These are phyloP conservation scores for Okamejei kenojei DNA, from an alignment of 2,797 vertebrate species.

Conservation along the genomic window DNA sequence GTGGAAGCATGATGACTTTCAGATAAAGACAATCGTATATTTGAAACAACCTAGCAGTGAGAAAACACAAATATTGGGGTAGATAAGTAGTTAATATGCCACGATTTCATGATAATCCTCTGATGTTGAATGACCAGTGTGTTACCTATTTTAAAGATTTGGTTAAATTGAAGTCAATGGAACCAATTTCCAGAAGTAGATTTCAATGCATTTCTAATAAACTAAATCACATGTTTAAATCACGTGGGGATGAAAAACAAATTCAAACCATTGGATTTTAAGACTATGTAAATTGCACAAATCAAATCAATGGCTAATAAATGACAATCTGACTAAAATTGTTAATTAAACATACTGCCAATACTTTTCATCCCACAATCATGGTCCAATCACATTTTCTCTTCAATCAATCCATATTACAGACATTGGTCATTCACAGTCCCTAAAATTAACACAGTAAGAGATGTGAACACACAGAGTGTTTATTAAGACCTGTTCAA, in stretches of 20 bases:
- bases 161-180: too few relatives aligned
- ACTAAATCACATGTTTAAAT: too few relatives aligned
- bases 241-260: too few relatives aligned
- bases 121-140: too few relatives aligned
- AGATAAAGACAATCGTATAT: not conserved
- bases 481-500: not conserved
- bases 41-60: not conserved
- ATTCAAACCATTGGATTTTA: not conserved
- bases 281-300: not conserved
- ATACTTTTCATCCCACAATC: not conserved
- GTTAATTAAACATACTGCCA: not conserved
- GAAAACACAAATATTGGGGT: not conserved
- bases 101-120: too few relatives aligned
- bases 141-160: too few relatives aligned
- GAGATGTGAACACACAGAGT: too few relatives aligned
- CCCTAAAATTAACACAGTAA: not conserved
- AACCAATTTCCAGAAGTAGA: too few relatives aligned
- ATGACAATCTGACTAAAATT: not conserved
- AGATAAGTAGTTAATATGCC: too few relatives aligned
- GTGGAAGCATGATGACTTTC: not conserved
- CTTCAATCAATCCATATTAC: not conserved
- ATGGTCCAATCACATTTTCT: not conserved
- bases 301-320: not conserved
- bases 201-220: too few relatives aligned
- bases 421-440: not conserved